A percentile compares a stretch with the other conserved stretches of the same genome.
These are phyloP conservation scores for Disparrhopalites patrizii DNA, from an alignment of 2,888 invertebrate genomes.

Conservation along the genomic window DNA sequence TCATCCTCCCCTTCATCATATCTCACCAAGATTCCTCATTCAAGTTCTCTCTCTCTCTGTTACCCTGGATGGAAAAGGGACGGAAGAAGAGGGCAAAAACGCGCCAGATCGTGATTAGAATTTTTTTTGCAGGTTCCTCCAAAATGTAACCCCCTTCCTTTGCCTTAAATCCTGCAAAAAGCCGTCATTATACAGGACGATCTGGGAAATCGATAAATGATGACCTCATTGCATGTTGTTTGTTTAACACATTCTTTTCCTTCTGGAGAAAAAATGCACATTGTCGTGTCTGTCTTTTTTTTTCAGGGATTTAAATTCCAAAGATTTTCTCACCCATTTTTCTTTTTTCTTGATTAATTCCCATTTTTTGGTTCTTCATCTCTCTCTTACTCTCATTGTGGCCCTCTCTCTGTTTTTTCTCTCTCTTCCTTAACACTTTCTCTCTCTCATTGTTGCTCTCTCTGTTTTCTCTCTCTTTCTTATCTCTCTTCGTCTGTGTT, in stretches of 20 bases:
- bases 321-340: background rate
- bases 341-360: background rate
- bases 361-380: no score
- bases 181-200: constrained; percentile 13
- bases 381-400: no score
- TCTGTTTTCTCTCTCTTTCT: no score
- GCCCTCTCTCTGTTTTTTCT: no score
- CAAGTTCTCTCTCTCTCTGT: background rate
- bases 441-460: no score
- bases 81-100: background rate
- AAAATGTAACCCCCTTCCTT: background rate
- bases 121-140: constrained; percentile 15
- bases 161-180: background rate
- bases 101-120: constrained; percentile 16
- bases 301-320: background rate
- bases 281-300: no score
- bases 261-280: no score
- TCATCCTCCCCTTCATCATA: background rate
- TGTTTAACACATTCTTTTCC: background rate
- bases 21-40: background rate
- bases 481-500: no score
- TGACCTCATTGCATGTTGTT: constrained; percentile 31
- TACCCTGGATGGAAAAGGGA: no score
- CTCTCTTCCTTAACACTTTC: no score
- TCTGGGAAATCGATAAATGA: constrained; percentile 33